phyloP scores from a whole-genome alignment of 2,113 vertebrate genomes.

The Rhodinocichla rosea region DNA sequence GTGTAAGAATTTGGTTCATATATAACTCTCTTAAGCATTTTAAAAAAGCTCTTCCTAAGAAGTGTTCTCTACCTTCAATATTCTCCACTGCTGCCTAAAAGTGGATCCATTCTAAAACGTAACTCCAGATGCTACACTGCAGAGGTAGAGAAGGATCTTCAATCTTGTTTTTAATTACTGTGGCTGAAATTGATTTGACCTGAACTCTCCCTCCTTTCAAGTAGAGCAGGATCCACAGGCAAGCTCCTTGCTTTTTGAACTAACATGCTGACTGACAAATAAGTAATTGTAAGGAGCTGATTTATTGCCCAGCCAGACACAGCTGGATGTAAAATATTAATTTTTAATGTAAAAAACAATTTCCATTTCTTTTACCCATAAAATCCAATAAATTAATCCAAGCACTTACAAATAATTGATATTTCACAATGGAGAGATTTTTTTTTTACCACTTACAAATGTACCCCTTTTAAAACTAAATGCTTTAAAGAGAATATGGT shows the following conservation, averaged over 20 bases:
- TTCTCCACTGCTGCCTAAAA: neutral
- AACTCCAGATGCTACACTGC: constrained; percentile 23
- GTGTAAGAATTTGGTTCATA: neutral
- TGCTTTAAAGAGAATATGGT: constrained; percentile 3
- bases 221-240: constrained; percentile 53
- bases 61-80: neutral
- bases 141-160: constrained; percentile 54
- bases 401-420: constrained; percentile 46
- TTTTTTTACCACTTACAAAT: constrained; percentile 6
- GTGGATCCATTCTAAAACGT: neutral
- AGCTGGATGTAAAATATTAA: constrained; percentile 67
- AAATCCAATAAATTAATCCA: constrained; percentile 64
- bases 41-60: neutral
- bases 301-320: constrained; percentile 57
- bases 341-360: constrained; percentile 68
- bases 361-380: constrained; percentile 60
- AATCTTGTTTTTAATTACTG: constrained; percentile 69
- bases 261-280: constrained; percentile 71
- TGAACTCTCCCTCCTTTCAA: constrained; percentile 60
- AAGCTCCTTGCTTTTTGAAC: constrained; percentile 59
- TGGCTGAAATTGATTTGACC: constrained; percentile 68
- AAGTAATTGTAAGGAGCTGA: constrained; percentile 63
- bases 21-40: neutral
- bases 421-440: neutral
- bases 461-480: neutral